Evolutionary conservation across 2,113 vertebrate species (phyloP).

Genomic region (Pelecanus crispus): DNA sequence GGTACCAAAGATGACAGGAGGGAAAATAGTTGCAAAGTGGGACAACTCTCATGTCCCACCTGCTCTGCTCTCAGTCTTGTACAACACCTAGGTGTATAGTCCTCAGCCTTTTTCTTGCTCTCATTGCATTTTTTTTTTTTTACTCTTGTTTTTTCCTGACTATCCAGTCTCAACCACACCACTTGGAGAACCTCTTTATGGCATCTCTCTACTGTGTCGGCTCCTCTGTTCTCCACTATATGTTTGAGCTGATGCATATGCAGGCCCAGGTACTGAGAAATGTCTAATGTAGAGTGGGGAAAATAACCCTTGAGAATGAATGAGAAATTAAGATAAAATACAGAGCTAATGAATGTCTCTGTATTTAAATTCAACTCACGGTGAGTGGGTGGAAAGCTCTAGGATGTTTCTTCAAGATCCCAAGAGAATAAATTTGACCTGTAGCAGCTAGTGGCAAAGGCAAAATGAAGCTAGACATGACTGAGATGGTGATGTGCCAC

Average conservation of each 20-base stretch:
- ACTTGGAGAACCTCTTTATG: not conserved
- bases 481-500: not conserved
- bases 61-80: not conserved
- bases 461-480: not conserved
- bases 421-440: not conserved
- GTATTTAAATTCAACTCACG: not conserved
- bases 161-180: not conserved
- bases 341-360: not conserved
- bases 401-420: not conserved
- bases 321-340: conserved; percentile 1
- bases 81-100: not conserved
- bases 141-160: not conserved
- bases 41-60: not conserved
- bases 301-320: not conserved
- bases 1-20: not conserved
- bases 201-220: not conserved
- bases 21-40: not conserved
- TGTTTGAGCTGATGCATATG: not conserved
- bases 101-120: not conserved
- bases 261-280: not conserved
- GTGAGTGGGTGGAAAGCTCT: not conserved
- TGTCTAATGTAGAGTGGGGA: not conserved
- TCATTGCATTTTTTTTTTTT: not conserved
- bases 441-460: not conserved
- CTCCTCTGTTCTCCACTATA: not conserved